phyloP scores from a whole-genome alignment of 1,140 invertebrate genomes.

The Gonatopus flavifemur region DNA sequence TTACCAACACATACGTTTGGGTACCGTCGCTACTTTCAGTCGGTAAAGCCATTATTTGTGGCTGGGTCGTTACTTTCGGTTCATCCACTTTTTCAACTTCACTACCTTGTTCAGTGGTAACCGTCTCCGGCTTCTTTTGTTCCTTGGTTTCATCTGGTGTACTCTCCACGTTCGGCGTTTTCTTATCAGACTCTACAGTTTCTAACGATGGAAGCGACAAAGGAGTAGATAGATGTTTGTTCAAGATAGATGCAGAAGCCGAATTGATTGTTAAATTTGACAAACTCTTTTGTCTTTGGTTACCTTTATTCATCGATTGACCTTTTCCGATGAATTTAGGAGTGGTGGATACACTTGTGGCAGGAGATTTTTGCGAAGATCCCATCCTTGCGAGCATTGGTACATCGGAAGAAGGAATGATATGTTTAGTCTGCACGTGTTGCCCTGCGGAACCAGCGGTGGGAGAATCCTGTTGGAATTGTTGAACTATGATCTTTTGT shows the following conservation, averaged over 20 bases:
- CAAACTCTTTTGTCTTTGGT: conserved; percentile 24
- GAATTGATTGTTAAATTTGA: conserved; percentile 28
- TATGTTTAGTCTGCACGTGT: conserved; percentile 16
- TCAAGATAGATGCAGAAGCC: conserved; percentile 10
- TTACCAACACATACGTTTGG: conserved; percentile 65
- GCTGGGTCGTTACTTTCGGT: conserved; percentile 53
- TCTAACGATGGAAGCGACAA: conserved; percentile 23
- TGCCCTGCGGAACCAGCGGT: conserved; percentile 7
- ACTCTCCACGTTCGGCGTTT: conserved; percentile 25
- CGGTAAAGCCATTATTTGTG: conserved; percentile 69
- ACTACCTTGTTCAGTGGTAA: conserved; percentile 33
- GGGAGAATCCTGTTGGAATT: conserved; percentile 29
- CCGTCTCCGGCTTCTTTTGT: conserved; percentile 36
- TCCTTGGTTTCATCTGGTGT: conserved; percentile 18
- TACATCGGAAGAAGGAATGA: neutral
- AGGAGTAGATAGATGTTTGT: conserved; percentile 12
- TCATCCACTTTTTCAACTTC: conserved; percentile 40
- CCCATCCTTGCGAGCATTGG: conserved; percentile 9
- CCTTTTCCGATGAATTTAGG: conserved; percentile 14
- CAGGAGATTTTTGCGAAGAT: conserved; percentile 14
- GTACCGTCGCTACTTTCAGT: conserved; percentile 68
- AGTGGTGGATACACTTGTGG: neutral
- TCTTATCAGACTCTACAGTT: conserved; percentile 34
- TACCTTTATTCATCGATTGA: conserved; percentile 8
- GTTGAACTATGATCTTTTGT: conserved; percentile 33